Percentiles rank a stretch among this genome's conserved stretches.
Evolutionary conservation across 2,113 vertebrate species (phyloP).

Genomic region (Xiphophorus couchianus): DNA sequence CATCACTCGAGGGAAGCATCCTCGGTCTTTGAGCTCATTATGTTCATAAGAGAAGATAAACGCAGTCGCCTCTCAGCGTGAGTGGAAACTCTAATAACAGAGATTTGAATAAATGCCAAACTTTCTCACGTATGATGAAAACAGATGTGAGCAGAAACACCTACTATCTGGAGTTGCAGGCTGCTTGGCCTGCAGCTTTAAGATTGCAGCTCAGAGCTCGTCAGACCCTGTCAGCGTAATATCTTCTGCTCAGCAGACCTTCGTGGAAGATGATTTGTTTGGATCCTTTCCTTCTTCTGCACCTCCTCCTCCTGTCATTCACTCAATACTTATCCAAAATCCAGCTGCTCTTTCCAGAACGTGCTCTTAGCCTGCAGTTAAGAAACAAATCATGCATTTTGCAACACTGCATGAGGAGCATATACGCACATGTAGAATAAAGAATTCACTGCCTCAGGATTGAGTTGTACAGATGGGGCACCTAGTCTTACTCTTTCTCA

Average conservation of each 20-base stretch:
- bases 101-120: slow-evolving; percentile 63
- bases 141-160: slow-evolving; percentile 52
- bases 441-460: slow-evolving; percentile 31
- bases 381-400: slow-evolving; percentile 14
- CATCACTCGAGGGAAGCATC: slow-evolving; percentile 45
- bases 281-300: slow-evolving; percentile 37
- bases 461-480: slow-evolving; percentile 23
- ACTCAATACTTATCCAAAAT: slow-evolving; percentile 54
- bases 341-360: slow-evolving; percentile 44
- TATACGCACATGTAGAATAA: slow-evolving; percentile 19
- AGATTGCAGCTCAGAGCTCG: slow-evolving; percentile 47
- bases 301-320: slow-evolving; percentile 20
- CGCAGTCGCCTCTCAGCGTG: slow-evolving; percentile 51
- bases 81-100: slow-evolving; percentile 53
- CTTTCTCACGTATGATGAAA: slow-evolving; percentile 50
- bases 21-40: slow-evolving; percentile 71
- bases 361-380: slow-evolving; percentile 22
- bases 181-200: slow-evolving; percentile 60
- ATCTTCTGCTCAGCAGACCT: slow-evolving; percentile 68
- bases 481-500: slow-evolving; percentile 2
- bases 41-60: slow-evolving; percentile 64
- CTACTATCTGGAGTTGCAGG: slow-evolving; percentile 66
- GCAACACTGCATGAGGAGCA: slow-evolving; percentile 25
- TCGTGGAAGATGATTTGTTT: slow-evolving; percentile 58
- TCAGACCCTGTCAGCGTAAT: slow-evolving; percentile 47